A percentile compares a stretch with the other conserved stretches of the same genome.
phyloP scores from a whole-genome alignment of 2,797 vertebrate genomes.

The Limnodromus scolopaceus region DNA sequence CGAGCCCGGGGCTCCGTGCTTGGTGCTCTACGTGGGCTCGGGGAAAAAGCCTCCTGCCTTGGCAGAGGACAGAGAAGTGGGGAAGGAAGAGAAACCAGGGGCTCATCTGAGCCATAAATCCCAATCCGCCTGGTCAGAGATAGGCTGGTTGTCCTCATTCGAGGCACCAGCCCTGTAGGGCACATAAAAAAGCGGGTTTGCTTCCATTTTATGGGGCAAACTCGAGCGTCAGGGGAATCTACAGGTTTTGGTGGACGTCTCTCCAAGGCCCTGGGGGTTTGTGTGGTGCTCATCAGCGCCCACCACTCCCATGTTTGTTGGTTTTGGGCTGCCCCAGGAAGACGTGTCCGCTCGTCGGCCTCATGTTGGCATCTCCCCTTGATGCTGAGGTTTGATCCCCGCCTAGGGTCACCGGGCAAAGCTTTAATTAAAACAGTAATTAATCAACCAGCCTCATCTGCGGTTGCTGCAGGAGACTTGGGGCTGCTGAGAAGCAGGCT shows the following conservation, averaged over 20 bases:
- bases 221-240: accelerated
- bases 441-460: not conserved
- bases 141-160: accelerated
- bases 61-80: accelerated
- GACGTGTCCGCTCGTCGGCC: accelerated
- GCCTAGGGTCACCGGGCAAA: not conserved
- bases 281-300: not conserved
- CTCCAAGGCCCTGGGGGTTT: not conserved
- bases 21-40: accelerated
- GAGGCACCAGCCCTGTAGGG: not conserved
- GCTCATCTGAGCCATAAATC: not conserved
- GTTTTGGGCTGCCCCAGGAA: not conserved
- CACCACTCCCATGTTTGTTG: accelerated
- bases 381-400: not conserved
- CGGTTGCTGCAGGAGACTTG: not conserved
- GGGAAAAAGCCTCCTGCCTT: not conserved
- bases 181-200: accelerated
- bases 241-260: not conserved
- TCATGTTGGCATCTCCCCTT: accelerated
- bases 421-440: not conserved
- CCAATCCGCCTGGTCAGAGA: not conserved
- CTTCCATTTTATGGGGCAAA: not conserved
- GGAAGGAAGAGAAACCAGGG: not conserved
- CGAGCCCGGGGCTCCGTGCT: not conserved
- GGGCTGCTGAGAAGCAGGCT: not conserved